phyloP scores from a whole-genome alignment of 2,888 invertebrate species.

The Drosophila kokeensis region DNA sequence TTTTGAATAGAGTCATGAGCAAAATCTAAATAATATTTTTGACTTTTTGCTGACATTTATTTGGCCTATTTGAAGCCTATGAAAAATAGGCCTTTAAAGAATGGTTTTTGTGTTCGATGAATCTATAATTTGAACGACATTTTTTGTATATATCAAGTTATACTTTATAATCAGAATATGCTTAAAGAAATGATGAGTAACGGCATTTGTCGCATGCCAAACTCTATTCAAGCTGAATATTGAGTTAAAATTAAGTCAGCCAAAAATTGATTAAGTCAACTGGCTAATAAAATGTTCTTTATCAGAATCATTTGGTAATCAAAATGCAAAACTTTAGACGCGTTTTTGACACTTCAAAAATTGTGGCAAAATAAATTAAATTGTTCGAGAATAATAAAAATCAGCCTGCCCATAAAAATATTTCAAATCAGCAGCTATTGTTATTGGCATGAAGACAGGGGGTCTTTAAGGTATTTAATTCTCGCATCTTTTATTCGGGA shows the following conservation, averaged over 20 bases:
- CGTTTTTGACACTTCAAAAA: neutral
- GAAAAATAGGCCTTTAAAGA: rapidly evolving
- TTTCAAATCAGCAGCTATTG: neutral
- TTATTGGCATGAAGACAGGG: neutral
- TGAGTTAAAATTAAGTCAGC: neutral
- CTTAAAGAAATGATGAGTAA: neutral
- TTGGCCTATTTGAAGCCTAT: neutral
- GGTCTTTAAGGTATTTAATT: neutral
- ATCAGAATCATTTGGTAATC: neutral
- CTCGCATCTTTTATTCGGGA: neutral
- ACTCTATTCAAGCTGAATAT: neutral
- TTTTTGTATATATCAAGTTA: neutral
- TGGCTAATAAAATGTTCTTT: neutral
- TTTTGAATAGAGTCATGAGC: neutral
- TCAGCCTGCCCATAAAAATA: neutral
- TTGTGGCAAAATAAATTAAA: neutral
- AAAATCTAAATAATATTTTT: neutral
- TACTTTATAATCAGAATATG: neutral
- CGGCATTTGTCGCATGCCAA: slow-evolving; percentile 23
- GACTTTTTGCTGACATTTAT: neutral
- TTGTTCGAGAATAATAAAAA: neutral
- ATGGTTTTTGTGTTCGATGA: neutral
- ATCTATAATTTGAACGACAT: neutral
- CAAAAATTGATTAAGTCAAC: slow-evolving; percentile 4
- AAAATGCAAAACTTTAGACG: neutral